These are phyloP conservation scores for Hycleus phaleratus DNA, from an alignment of 1,140 invertebrate genomes.

Conservation along the genomic window DNA sequence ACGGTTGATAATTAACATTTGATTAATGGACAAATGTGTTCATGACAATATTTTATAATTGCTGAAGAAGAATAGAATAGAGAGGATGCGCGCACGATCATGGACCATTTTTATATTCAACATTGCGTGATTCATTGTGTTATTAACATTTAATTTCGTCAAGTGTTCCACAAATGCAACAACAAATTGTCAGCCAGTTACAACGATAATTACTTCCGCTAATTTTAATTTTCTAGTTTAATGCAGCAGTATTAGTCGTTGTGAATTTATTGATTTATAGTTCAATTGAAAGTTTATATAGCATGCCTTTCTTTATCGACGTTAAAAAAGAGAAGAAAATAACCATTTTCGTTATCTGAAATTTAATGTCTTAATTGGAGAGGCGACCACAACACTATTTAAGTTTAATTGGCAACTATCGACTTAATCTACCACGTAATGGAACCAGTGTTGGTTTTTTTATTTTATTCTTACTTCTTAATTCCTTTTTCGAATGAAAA, in stretches of 20 bases:
- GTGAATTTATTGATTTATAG: too few relatives aligned
- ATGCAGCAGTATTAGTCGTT: too few relatives aligned
- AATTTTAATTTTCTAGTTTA: too few relatives aligned
- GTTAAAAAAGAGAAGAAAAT: background rate
- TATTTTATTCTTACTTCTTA: background rate
- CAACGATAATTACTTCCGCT: too few relatives aligned
- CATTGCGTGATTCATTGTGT: conserved; percentile 12
- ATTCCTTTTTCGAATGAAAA: background rate
- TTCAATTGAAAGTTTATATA: too few relatives aligned
- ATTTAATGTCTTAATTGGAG: conserved; percentile 9
- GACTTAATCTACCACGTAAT: background rate
- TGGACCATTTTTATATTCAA: conserved; percentile 5
- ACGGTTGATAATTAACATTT: conserved; percentile 28
- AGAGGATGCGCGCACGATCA: background rate
- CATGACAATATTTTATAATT: conserved; percentile 22
- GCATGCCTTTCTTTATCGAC: too few relatives aligned
- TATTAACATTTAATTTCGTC: conserved; percentile 12
- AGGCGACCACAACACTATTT: background rate
- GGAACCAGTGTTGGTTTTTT: background rate
- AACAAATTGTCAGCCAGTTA: too few relatives aligned
- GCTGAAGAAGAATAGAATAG: conserved; percentile 2
- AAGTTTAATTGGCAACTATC: conserved; percentile 1
- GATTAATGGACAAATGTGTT: conserved; percentile 29
- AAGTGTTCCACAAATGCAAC: conserved; percentile 1
- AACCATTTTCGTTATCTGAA: background rate